Base-by-base conservation (phyloP, 2,113 vertebrate genomes). In the Microcebus griseorufus region DNA sequence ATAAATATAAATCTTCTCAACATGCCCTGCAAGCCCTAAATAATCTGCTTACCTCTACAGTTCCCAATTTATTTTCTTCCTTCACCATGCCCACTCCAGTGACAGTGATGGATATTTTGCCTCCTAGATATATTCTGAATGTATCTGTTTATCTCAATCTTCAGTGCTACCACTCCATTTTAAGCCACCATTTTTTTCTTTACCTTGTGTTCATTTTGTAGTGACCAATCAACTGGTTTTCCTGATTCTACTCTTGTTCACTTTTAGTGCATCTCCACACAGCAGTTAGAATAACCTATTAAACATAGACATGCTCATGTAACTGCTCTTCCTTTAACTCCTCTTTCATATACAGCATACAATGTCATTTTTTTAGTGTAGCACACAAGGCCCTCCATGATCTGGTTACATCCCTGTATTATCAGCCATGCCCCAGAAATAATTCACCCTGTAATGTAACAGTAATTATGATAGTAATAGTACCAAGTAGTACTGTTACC, bases 1-100 rank as follows among this genome's bases (percentile, higher is more conserved):
- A 83, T 85, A 93, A 81, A 81, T 93, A 64, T 55, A 85, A 90
- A 51, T 94, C 32, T 83, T 90, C 55, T 90, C 65, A 94, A 82
- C 27, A 76, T 94, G 34, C 9, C 42, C 39, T 78, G 37, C 7
- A 89, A 58, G 6, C n/a, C 25, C 39, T 72, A 29, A 97, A 20
- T 96, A 67, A 29, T 79, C 39, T 91, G 14, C 13, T 34, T 84
- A n/a, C 29, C 4, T 97, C 42, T 86, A 55, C 2, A 51, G 17
- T 78, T 60, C 4, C 27, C 23, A 48, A 48, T 76, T 23, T 51
- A 16, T 55, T 84, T 83, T 53, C 6, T 73, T 69, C 9, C 64
- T 87, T 65, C 0, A 2, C 39, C 13, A 70, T 87, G 18, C 80
- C 25, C n/a, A 95, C 25, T 58, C 16, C 8, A 72, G 27, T 79